Percentiles rank a stretch among this genome's conserved stretches.
Conservation (phyloP, 2,888 invertebrate species). For the Zaprionus lineosus region DNA sequence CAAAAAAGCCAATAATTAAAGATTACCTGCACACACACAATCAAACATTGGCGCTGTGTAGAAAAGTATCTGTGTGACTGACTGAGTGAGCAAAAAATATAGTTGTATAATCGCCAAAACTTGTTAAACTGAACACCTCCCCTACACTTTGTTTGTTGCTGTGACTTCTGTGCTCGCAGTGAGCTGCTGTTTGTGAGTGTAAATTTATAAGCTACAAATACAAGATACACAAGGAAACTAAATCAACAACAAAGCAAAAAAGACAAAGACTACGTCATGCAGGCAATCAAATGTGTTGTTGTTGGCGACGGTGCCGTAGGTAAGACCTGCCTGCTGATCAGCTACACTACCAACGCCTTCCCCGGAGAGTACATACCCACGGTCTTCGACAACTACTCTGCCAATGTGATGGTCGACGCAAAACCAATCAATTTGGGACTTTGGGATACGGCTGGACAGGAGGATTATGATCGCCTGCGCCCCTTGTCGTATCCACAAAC, state of each 20-base stretch:
- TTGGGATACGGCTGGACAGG: conserved; percentile 82
- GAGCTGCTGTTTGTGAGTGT: conserved; percentile 32
- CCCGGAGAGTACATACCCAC: conserved; percentile 82
- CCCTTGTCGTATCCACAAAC: conserved; percentile 81
- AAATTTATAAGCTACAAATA: conserved; percentile 53
- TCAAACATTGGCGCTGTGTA: conserved; percentile 7
- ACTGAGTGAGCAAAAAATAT: conserved; percentile 33
- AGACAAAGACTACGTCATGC: conserved; percentile 70
- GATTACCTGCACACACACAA: conserved; percentile 18
- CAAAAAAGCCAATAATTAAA: conserved; percentile 10
- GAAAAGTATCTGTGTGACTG: conserved; percentile 39
- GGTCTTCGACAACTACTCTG: conserved; percentile 82
- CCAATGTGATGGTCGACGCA: conserved; percentile 82
- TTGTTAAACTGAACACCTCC: conserved; percentile 51
- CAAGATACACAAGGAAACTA: conserved; percentile 46
- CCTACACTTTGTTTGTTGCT: conserved; percentile 28
- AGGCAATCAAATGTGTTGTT: conserved; percentile 82
- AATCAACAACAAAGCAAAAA: conserved; percentile 25
- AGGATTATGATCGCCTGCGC: conserved; percentile 81
- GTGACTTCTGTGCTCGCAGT: conserved; percentile 2
- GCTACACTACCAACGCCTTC: conserved; percentile 82
- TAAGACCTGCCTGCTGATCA: conserved; percentile 81
- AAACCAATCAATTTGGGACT: conserved; percentile 81
- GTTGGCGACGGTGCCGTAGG: conserved; percentile 82
- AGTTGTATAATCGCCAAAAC: conserved; percentile 75